phyloP scores from a whole-genome alignment of 2,797 vertebrate genomes.

The Leptatherina wallacei region DNA sequence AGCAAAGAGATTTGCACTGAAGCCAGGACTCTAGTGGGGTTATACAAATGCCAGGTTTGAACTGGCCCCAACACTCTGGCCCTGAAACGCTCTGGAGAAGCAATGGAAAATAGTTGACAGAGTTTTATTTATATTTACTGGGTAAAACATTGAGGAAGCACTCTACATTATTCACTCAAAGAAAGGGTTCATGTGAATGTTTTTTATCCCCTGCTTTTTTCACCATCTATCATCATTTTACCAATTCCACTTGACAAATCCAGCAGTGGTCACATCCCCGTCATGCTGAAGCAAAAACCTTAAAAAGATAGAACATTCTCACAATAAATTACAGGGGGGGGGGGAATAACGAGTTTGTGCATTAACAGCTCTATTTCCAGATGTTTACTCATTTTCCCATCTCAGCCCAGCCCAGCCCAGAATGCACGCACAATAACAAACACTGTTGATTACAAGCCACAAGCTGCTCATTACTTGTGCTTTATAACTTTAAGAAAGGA shows the following conservation, averaged over 20 bases:
- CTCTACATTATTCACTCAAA: background rate
- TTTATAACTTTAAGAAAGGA: background rate
- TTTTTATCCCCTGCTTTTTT: background rate
- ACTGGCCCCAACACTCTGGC: constrained; percentile 39
- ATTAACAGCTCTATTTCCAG: constrained; percentile 8
- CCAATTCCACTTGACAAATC: background rate
- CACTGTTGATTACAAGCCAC: background rate
- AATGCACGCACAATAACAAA: background rate
- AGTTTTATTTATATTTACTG: background rate
- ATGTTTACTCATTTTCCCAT: constrained; percentile 6
- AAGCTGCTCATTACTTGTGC: background rate
- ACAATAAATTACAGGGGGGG: background rate
- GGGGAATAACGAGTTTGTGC: background rate
- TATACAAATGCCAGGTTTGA: constrained; percentile 40
- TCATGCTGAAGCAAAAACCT: background rate
- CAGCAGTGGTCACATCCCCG: background rate
- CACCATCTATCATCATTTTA: too few relatives aligned
- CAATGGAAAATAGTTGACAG: background rate
- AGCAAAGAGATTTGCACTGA: constrained; percentile 50
- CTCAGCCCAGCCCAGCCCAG: background rate
- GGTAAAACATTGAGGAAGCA: background rate
- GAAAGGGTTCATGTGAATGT: background rate
- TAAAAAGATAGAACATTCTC: background rate
- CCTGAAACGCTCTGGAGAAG: constrained; percentile 16
- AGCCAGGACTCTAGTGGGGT: constrained; percentile 36